Conservation (phyloP, 2,797 vertebrate species). For the Hemibagrus guttatus region DNA sequence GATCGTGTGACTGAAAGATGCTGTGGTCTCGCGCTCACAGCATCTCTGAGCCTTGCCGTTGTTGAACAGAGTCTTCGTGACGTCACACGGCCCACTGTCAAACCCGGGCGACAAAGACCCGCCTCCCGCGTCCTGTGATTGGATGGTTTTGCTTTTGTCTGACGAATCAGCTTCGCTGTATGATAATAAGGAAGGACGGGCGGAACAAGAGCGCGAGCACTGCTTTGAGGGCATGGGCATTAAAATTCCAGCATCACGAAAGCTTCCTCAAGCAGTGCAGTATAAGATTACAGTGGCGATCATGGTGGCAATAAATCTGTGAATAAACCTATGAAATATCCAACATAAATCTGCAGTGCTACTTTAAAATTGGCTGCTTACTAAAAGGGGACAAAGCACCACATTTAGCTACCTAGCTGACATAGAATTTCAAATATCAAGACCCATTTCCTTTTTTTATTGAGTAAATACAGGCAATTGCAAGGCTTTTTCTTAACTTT, state of each 20-base stretch:
- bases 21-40: slow-evolving; percentile 80
- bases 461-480: not conserved
- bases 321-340: not conserved
- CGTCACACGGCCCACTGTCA: slow-evolving; percentile 71
- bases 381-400: not conserved
- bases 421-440: not conserved
- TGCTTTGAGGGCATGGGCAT: slow-evolving; percentile 1
- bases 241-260: slow-evolving; percentile 40
- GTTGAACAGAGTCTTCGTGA: slow-evolving; percentile 74
- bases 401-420: not conserved
- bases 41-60: slow-evolving; percentile 77
- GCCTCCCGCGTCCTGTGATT: slow-evolving; percentile 61
- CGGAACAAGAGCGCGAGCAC: slow-evolving; percentile 12
- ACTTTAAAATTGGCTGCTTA: not conserved
- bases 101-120: slow-evolving; percentile 43
- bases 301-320: not conserved
- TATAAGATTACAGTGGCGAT: not conserved
- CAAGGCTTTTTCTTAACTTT: not conserved
- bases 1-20: slow-evolving; percentile 75
- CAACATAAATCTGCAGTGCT: slow-evolving; percentile 15
- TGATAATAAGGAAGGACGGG: slow-evolving; percentile 61
- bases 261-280: not conserved
- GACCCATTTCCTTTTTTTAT: not conserved
- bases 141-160: slow-evolving; percentile 56
- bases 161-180: slow-evolving; percentile 60